A percentile compares a stretch with the other conserved stretches of the same genome.
These are phyloP conservation scores for Drosophila anomalata DNA, from an alignment of 2,888 invertebrate genomes.

Conservation along the genomic window DNA sequence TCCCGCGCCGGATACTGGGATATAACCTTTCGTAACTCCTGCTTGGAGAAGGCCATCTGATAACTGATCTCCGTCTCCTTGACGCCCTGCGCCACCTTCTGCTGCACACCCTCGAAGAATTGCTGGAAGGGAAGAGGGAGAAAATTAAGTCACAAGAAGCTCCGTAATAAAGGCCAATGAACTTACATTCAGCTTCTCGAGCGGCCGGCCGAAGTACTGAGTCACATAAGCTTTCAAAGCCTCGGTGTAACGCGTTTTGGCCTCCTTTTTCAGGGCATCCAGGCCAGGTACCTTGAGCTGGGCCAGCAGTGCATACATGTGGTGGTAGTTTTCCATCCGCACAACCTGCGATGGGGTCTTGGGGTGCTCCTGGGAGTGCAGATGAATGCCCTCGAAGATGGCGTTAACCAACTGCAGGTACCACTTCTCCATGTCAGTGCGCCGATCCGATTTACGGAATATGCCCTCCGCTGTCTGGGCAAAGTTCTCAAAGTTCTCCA, in stretches of 20 bases:
- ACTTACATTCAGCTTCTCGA: slow-evolving; percentile 94
- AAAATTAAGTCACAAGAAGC: not conserved
- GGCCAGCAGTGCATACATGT: slow-evolving; percentile 93
- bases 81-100: slow-evolving; percentile 95
- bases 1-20: slow-evolving; percentile 96
- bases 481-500: slow-evolving; percentile 95
- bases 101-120: slow-evolving; percentile 98
- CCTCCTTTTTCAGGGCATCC: slow-evolving; percentile 94
- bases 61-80: slow-evolving; percentile 99
- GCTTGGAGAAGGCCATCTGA: slow-evolving; percentile 98
- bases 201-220: slow-evolving; percentile 95
- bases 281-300: slow-evolving; percentile 95
- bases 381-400: slow-evolving; percentile 92
- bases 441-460: slow-evolving; percentile 93
- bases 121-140: slow-evolving; percentile 85
- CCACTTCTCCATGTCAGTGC: slow-evolving; percentile 97
- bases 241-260: slow-evolving; percentile 94
- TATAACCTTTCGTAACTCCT: slow-evolving; percentile 97
- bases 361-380: slow-evolving; percentile 92
- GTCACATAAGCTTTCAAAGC: slow-evolving; percentile 96
- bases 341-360: slow-evolving; percentile 97
- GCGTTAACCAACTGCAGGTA: slow-evolving; percentile 91
- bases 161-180: not conserved
- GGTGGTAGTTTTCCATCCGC: slow-evolving; percentile 98
- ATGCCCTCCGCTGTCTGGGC: slow-evolving; percentile 94